Base-by-base conservation (phyloP, 2,113 vertebrate genomes). In the Glaucidium brasilianum region DNA sequence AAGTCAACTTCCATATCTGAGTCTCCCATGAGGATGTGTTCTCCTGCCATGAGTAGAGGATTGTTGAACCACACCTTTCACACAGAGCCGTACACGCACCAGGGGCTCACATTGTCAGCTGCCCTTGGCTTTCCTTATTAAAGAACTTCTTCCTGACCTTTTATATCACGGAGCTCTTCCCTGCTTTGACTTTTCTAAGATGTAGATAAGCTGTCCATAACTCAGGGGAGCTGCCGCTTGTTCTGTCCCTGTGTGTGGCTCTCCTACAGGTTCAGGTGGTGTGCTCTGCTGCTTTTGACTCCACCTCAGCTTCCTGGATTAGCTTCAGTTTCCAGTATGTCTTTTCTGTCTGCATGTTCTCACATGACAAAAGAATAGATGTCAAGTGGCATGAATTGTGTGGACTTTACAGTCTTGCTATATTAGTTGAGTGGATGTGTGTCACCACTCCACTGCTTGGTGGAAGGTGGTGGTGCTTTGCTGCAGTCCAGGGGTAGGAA, bases 381-480 rank as follows among this genome's bases (percentile, higher is more conserved):
- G 8, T 4, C 34, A 62, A 60, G 32, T 22, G 30, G 9, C 55
- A 6, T 35, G 43, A 90, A 56, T 69, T 76, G 22, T 63, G 52
- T 78, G 69, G 32, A 32, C 21, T 2, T n/a, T 56, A 45, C 30
- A 71, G 29, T 74, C 66, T 81, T 88, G 41, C 73, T 94, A 56
- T 41, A 49, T 81, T 84, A 81, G 32, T 62, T 1, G 17, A 85
- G 23, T 0, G 0, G 59, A n/a, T 2, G 0, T 34, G 29, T 77
- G 16, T 84, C 74, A n/a, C 1, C 0, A 15, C 27, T 66, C 23
- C 17, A 0, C 45, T 84, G 58, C 53, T 35, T 29, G 7, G 26
- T 43, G 26, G 64, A 91, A 85, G 15, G 37, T 67, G 34, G n/a
- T 67, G 47, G 16, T 75, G 47, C 58, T 87, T 34, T 2, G 3